These are phyloP conservation scores for Cairina moschata DNA, from an alignment of 2,113 vertebrate genomes.

Conservation along the genomic window DNA sequence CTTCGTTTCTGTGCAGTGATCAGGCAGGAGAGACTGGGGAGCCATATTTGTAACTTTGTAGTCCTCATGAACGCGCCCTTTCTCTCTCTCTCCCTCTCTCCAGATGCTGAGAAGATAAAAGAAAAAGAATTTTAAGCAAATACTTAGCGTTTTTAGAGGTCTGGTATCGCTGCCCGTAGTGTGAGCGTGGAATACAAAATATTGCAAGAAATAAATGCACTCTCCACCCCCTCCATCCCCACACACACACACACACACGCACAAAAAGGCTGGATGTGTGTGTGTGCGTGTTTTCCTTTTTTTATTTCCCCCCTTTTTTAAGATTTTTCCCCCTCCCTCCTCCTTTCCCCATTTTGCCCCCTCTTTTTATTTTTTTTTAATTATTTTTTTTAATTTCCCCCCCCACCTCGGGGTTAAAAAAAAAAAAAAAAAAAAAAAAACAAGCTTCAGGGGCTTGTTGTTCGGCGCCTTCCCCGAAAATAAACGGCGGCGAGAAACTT, in stretches of 20 bases:
- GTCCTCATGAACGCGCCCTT: constrained; percentile 87
- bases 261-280: constrained; percentile 31
- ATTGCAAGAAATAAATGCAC: neutral
- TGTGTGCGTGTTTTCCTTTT: neutral
- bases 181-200: neutral
- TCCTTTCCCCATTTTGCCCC: too few relatives aligned
- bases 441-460: too few relatives aligned
- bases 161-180: constrained; percentile 11
- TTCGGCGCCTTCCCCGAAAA: neutral
- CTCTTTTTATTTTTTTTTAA: too few relatives aligned
- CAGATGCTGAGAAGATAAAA: constrained; percentile 69
- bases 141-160: neutral
- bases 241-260: neutral
- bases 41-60: constrained; percentile 97
- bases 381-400: too few relatives aligned
- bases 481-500: constrained; percentile 61
- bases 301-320: too few relatives aligned
- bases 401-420: too few relatives aligned
- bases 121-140: constrained; percentile 19
- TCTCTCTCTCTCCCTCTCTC: constrained; percentile 69
- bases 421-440: too few relatives aligned
- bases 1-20: constrained; percentile 81
- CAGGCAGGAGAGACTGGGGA: constrained; percentile 84
- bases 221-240: constrained; percentile 36
- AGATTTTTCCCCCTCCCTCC: too few relatives aligned